phyloP scores from a whole-genome alignment of 30 jellyfish, hydroid and myxozoan species.

The Aurelia aurita region DNA sequence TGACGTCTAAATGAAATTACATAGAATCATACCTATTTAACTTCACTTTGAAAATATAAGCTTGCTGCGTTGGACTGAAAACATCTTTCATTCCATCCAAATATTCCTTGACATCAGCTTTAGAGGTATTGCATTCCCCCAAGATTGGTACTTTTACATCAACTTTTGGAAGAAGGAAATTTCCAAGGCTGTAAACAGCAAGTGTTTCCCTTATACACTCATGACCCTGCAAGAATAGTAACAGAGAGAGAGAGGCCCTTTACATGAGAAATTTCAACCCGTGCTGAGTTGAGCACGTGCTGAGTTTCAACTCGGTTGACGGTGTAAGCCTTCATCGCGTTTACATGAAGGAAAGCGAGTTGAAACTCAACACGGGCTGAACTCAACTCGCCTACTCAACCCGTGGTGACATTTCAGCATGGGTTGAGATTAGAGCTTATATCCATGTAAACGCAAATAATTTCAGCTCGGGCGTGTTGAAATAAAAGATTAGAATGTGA shows the following conservation, averaged over 20 bases:
- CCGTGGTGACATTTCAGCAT: no score
- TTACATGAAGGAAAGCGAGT: no score
- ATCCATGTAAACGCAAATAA: no score
- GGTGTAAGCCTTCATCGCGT: no score
- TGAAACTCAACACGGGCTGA: no score
- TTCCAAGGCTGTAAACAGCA: conserved; percentile 77
- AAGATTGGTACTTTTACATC: not conserved
- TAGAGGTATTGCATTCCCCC: not conserved
- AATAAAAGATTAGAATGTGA: no score
- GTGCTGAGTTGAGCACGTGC: no score
- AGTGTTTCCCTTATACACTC: conserved; percentile 71
- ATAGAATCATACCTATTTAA: conserved; percentile 29
- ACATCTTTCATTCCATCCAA: conserved; percentile 12
- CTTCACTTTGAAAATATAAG: conserved; percentile 20
- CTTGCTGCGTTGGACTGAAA: conserved; percentile 47
- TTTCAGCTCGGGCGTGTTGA: no score
- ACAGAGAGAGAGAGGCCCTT: not conserved
- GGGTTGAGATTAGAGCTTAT: no score
- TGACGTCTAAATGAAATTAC: not conserved
- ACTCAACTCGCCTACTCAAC: no score
- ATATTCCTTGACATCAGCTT: conserved; percentile 11
- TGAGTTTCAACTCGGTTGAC: no score
- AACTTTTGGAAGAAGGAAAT: conserved; percentile 59
- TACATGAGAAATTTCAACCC: no score
- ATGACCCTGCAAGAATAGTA: conserved; percentile 49